These are phyloP conservation scores for Mastomys coucha DNA, from an alignment of 2,113 vertebrate genomes.

Conservation along the genomic window DNA sequence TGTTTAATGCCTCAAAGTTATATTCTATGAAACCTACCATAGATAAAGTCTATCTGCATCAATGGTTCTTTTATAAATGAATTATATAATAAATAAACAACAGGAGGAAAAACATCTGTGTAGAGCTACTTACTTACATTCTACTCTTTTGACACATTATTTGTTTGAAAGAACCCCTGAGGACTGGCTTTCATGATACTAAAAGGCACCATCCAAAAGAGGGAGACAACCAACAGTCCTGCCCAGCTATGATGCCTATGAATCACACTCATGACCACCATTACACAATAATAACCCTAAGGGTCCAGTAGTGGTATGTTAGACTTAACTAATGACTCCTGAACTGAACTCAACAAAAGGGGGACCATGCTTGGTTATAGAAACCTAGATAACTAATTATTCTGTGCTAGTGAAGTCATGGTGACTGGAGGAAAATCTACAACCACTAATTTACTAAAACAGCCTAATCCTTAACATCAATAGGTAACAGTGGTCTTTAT, in stretches of 20 bases:
- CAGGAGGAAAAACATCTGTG: neutral
- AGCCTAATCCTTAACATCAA: neutral
- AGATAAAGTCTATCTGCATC: neutral
- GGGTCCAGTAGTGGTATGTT: too few species aligned
- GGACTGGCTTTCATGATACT: neutral
- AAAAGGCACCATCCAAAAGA: neutral
- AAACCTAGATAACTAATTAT: neutral
- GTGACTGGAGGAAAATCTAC: neutral
- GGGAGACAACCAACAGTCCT: neutral
- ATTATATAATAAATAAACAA: neutral
- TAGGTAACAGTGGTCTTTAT: neutral
- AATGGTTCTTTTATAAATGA: neutral
- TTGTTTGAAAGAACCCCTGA: neutral
- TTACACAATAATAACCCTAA: neutral
- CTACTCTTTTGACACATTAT: neutral
- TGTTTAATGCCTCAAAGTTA: constrained; percentile 17
- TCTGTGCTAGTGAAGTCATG: neutral
- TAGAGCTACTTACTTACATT: neutral
- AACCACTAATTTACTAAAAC: neutral
- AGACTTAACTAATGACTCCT: neutral
- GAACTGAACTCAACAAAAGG: neutral
- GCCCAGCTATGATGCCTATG: neutral
- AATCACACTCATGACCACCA: neutral
- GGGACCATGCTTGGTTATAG: neutral
- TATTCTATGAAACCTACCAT: neutral